A percentile compares a stretch with the other conserved stretches of the same genome.
Evolutionary conservation across 2,797 vertebrate genomes (phyloP).

Genomic region (Anomalospiza imberbis): DNA sequence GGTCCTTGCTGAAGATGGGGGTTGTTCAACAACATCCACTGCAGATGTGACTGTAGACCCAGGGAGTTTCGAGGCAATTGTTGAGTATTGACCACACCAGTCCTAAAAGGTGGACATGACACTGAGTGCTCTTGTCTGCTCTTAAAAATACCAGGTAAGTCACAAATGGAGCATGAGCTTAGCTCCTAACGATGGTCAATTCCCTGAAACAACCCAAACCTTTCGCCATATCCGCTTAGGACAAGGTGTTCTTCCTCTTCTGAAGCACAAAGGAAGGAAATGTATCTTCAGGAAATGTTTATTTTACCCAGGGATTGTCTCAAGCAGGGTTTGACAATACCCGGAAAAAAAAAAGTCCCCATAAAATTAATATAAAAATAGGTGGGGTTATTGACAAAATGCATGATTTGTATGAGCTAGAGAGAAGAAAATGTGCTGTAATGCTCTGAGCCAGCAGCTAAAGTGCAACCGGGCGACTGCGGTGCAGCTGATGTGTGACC

Average conservation of each 20-base stretch:
- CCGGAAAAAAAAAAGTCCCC: constrained; percentile 61
- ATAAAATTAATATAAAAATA: constrained; percentile 60
- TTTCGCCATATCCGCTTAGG: constrained; percentile 23
- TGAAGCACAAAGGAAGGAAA: constrained; percentile 64
- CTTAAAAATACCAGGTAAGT: neutral
- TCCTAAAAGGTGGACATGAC: neutral
- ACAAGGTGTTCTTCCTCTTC: constrained; percentile 68
- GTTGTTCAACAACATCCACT: neutral
- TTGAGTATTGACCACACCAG: neutral
- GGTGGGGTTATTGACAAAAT: constrained; percentile 43
- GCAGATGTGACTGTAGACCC: neutral
- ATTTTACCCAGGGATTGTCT: constrained; percentile 40
- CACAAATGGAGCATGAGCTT: neutral
- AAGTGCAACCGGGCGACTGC: accelerated
- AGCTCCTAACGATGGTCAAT: neutral
- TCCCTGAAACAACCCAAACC: constrained; percentile 14
- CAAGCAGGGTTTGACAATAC: constrained; percentile 54
- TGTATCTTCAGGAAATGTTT: constrained; percentile 72
- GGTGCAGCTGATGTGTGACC: constrained; percentile 1
- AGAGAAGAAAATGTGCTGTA: neutral
- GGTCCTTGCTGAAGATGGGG: neutral
- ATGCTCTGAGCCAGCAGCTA: neutral
- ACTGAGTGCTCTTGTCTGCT: neutral
- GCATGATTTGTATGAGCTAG: neutral
- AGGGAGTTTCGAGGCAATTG: neutral